Percentiles rank a stretch among this genome's conserved stretches.
These are phyloP conservation scores for Protobothrops flavoviridis DNA, from an alignment of 2,113 vertebrate species.

Conservation along the genomic window DNA sequence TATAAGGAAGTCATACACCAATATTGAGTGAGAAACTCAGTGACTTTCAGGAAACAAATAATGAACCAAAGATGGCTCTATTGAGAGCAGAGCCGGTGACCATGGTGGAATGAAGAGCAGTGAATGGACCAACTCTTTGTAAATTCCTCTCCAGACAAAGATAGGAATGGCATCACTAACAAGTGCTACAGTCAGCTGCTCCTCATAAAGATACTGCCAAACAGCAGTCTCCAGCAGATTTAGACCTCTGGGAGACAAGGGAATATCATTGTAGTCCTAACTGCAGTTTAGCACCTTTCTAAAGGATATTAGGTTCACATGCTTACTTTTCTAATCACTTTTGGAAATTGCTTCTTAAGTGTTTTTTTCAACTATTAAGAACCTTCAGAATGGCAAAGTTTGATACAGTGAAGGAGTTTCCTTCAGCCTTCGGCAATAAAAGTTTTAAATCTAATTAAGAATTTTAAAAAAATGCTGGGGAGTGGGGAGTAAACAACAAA, in stretches of 20 bases:
- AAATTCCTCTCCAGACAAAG: background rate
- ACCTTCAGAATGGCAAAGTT: background rate
- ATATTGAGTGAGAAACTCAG: background rate
- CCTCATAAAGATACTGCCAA: background rate
- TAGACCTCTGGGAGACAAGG: background rate
- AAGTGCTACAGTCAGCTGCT: background rate
- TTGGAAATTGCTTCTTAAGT: background rate
- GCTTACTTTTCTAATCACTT: background rate
- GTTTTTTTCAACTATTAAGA: background rate
- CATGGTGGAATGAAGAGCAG: background rate
- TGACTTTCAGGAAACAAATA: background rate
- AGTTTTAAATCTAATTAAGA: background rate
- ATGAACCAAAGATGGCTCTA: background rate
- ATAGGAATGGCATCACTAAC: background rate
- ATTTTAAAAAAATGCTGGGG: background rate
- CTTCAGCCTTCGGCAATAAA: background rate
- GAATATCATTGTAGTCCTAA: background rate
- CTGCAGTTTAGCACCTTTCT: background rate
- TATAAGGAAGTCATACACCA: background rate
- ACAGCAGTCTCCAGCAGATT: background rate
- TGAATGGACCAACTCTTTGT: background rate
- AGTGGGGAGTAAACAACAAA: background rate
- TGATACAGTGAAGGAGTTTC: background rate
- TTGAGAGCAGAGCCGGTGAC: background rate
- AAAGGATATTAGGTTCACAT: background rate